These are phyloP conservation scores for Trichonephila inaurata DNA, from an alignment of 1,140 invertebrate species.

Conservation along the genomic window DNA sequence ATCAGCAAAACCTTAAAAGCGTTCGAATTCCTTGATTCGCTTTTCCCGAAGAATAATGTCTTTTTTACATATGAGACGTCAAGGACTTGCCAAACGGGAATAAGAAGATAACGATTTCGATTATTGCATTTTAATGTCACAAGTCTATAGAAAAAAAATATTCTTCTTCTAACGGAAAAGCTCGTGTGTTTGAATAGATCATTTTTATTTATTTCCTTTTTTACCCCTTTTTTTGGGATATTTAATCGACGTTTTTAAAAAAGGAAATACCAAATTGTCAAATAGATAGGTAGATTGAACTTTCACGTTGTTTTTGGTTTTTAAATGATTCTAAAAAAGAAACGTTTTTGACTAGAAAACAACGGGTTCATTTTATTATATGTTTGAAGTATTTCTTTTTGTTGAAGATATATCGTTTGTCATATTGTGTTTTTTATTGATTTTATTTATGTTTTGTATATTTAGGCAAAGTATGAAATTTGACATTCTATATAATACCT, in stretches of 20 bases:
- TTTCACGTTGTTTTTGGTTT: conserved; percentile 4
- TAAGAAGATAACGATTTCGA: conserved; percentile 35
- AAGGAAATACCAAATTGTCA: neutral
- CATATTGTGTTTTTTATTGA: too few relatives aligned
- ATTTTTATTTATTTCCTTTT: neutral
- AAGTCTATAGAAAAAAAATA: conserved; percentile 25
- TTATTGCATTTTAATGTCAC: neutral
- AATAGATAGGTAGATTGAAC: conserved; percentile 15
- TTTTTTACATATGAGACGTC: neutral
- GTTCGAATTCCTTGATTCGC: neutral
- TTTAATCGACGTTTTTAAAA: conserved; percentile 35
- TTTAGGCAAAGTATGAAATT: too few relatives aligned
- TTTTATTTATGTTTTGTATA: too few relatives aligned
- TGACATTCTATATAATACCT: too few relatives aligned
- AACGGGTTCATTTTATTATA: too few relatives aligned
- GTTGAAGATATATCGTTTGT: too few relatives aligned
- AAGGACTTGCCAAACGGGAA: neutral
- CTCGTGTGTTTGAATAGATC: neutral
- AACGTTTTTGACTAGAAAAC: too few relatives aligned
- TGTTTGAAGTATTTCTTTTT: too few relatives aligned
- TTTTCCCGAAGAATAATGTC: neutral
- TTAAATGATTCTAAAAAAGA: too few relatives aligned
- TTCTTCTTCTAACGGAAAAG: neutral
- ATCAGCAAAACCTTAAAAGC: neutral
- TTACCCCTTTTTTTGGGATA: neutral